Evolutionary conservation across 2,888 invertebrate species (phyloP).

Genomic region (Oligia fasciuncula): DNA sequence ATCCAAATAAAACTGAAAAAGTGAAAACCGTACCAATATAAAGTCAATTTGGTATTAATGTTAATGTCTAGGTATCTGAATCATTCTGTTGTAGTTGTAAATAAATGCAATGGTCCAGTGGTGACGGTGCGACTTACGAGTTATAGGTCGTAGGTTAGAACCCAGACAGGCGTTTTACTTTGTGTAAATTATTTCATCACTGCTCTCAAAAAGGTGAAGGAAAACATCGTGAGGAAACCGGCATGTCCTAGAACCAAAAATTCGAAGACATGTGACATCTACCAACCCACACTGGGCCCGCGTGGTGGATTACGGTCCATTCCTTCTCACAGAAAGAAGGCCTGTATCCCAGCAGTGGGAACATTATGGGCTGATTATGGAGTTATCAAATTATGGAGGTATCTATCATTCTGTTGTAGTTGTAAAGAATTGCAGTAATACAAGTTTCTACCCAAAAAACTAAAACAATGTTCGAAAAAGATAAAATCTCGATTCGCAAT

Average conservation of each 20-base stretch:
- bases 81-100: too few relatives aligned
- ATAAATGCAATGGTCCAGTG: too few relatives aligned
- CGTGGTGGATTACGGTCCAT: too few relatives aligned
- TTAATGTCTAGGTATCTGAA: neutral
- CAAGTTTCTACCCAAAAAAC: conserved; percentile 2
- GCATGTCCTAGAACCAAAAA: too few relatives aligned
- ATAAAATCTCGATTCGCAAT: conserved; percentile 35
- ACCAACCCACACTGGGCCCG: too few relatives aligned
- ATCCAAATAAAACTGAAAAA: neutral
- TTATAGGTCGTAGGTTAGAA: too few relatives aligned
- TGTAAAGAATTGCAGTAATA: conserved; percentile 17
- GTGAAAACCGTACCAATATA: neutral
- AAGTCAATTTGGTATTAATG: neutral
- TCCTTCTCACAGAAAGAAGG: too few relatives aligned
- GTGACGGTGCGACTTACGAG: too few relatives aligned
- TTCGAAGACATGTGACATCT: too few relatives aligned
- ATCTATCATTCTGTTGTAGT: conserved; percentile 13
- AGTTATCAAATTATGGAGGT: neutral
- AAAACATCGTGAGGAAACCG: too few relatives aligned
- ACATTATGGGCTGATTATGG: neutral
- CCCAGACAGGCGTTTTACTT: too few relatives aligned
- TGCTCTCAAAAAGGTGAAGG: neutral
- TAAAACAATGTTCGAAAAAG: conserved; percentile 27
- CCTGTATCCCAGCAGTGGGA: neutral
- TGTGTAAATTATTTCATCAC: too few relatives aligned